Conservation (phyloP, 2,888 invertebrate species). For the Hypsopygia costalis region DNA sequence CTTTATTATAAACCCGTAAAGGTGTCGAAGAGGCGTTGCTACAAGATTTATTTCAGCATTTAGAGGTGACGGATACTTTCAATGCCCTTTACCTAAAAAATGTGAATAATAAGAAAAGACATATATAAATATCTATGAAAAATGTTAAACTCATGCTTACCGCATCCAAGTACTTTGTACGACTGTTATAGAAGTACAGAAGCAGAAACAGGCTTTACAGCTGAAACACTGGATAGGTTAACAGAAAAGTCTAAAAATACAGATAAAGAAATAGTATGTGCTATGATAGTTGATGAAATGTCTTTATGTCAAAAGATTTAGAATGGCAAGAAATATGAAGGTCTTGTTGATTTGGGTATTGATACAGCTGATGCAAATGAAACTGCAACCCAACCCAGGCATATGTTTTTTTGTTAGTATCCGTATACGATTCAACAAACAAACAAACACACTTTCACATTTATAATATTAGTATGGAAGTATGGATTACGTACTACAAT, state of each 20-base stretch:
- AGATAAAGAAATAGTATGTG: conserved; percentile 10
- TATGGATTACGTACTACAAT: no score
- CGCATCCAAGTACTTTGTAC: conserved; percentile 2
- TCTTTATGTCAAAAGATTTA: conserved; percentile 15
- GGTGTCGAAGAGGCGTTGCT: no score
- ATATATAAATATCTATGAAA: conserved; percentile 11
- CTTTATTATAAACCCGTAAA: no score
- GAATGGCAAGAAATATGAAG: conserved; percentile 16
- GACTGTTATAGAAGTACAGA: conserved; percentile 5
- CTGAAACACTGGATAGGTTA: conserved; percentile 18
- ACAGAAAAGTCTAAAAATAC: conserved; percentile 12
- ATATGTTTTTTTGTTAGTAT: not conserved
- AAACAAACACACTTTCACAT: no score
- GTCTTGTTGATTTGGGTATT: conserved; percentile 16
- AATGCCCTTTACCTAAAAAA: no score
- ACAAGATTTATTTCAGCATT: no score
- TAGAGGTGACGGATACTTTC: no score
- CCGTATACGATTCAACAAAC: conserved; percentile 14
- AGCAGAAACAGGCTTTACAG: conserved; percentile 13
- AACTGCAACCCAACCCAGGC: conserved; percentile 17
- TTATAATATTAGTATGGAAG: no score
- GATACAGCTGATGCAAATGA: conserved; percentile 5
- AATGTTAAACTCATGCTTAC: conserved; percentile 6
- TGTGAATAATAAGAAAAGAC: no score
- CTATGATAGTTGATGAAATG: conserved; percentile 20